Percentiles rank a stretch among this genome's conserved stretches.
Conservation (phyloP, 1,140 invertebrate species). For the Orchesella cincta region DNA sequence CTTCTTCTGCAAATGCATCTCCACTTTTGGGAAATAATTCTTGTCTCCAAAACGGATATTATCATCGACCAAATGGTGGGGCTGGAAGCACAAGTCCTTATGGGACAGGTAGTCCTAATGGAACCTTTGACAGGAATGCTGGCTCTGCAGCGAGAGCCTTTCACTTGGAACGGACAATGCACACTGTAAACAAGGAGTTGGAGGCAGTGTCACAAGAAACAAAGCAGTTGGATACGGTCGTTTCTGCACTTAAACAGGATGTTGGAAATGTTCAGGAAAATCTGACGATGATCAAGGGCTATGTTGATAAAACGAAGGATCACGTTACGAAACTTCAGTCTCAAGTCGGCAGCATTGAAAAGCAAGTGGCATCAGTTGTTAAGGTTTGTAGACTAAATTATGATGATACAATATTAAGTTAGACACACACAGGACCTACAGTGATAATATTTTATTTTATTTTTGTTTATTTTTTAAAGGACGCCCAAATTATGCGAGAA, state of each 20-base stretch:
- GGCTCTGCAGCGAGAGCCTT: slow-evolving; percentile 1
- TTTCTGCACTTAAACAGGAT: slow-evolving; percentile 43
- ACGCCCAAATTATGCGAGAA: slow-evolving; percentile 38
- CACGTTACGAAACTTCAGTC: slow-evolving; percentile 44
- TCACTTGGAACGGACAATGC: slow-evolving; percentile 30
- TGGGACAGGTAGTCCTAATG: slow-evolving; percentile 16
- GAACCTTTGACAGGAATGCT: slow-evolving; percentile 9
- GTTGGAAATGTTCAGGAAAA: slow-evolving; percentile 50
- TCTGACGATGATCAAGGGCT: slow-evolving; percentile 45
- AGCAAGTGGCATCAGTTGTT: slow-evolving; percentile 44
- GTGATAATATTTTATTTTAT: slow-evolving; percentile 19
- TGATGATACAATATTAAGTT: not conserved
- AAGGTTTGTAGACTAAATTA: slow-evolving; percentile 43
- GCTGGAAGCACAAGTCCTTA: slow-evolving; percentile 13
- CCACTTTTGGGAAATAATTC: slow-evolving; percentile 32
- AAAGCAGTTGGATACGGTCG: slow-evolving; percentile 46
- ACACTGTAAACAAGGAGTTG: slow-evolving; percentile 38
- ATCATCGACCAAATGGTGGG: not conserved
- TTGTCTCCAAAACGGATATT: not conserved
- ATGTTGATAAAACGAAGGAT: slow-evolving; percentile 43
- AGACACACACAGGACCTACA: not conserved
- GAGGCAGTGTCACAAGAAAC: slow-evolving; percentile 39
- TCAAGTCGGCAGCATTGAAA: slow-evolving; percentile 48
- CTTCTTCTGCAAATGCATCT: slow-evolving; percentile 37
- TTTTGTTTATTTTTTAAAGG: slow-evolving; percentile 36